Evolutionary conservation across 2,888 invertebrate species (phyloP).

Genomic region (Laspeyria flexula): DNA sequence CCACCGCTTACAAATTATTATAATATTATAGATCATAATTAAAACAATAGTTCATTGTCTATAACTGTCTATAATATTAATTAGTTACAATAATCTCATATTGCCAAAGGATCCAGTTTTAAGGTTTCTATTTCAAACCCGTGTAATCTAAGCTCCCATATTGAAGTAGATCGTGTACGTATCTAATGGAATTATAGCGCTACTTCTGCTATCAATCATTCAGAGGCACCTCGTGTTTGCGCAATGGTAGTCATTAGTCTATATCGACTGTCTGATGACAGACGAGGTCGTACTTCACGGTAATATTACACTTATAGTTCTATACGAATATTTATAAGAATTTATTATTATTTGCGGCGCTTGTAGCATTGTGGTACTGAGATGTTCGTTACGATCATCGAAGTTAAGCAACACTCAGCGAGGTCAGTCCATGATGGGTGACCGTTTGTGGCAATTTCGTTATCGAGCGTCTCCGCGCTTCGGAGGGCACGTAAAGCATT

Average conservation of each 20-base stretch:
- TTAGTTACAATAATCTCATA: not conserved
- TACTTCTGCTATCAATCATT: constrained; percentile 4
- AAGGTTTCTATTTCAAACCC: not conserved
- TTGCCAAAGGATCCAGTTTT: not conserved
- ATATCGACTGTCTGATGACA: constrained; percentile 1
- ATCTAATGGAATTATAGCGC: not conserved
- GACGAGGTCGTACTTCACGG: not conserved
- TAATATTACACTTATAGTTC: not conserved
- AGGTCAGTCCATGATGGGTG: no score
- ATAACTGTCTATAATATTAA: no score
- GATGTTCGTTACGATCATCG: no score
- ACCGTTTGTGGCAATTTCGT: no score
- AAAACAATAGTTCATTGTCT: no score
- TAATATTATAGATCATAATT: no score
- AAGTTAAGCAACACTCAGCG: no score
- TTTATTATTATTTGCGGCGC: no score
- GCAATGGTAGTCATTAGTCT: constrained; percentile 5
- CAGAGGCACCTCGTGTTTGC: not conserved
- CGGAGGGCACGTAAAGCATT: no score
- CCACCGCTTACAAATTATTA: no score
- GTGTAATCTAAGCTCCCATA: not conserved
- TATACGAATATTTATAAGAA: not conserved
- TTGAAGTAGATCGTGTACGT: not conserved
- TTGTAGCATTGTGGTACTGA: no score
- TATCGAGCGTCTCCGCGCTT: no score